Evolutionary conservation across 1,140 invertebrate genomes (phyloP).

Genomic region (Drosophila sproati): DNA sequence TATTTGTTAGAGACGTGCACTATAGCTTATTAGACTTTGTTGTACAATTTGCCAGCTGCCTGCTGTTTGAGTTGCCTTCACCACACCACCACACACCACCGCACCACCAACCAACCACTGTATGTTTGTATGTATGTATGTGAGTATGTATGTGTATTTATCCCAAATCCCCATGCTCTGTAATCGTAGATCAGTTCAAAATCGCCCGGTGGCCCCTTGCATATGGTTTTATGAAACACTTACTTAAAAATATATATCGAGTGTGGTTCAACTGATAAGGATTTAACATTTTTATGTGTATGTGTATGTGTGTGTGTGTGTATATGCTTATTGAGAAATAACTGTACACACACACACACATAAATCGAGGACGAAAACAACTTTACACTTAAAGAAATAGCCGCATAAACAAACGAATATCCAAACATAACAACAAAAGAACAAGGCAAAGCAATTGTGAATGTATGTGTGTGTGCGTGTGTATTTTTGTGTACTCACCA

Average conservation of each 20-base stretch:
- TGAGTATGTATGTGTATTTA: not conserved
- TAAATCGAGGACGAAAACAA: too few species aligned
- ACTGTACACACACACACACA: not conserved
- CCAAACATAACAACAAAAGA: not conserved
- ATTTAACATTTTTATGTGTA: too few species aligned
- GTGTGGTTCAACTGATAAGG: not conserved
- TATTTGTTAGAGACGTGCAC: conserved; percentile 70
- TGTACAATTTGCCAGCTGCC: conserved; percentile 37
- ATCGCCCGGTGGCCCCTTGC: too few species aligned
- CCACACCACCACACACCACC: conserved; percentile 1
- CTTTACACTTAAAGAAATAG: not conserved
- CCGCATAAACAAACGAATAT: not conserved
- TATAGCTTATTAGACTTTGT: conserved; percentile 58
- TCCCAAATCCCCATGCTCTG: conserved; percentile 3
- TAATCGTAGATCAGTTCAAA: not conserved
- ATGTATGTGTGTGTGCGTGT: conserved; percentile 1
- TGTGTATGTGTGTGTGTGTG: too few species aligned
- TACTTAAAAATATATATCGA: not conserved
- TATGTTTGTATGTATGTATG: conserved; percentile 3
- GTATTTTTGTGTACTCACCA: conserved; percentile 27
- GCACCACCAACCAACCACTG: conserved; percentile 38
- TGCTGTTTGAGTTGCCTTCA: conserved; percentile 3
- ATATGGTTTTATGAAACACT: not conserved
- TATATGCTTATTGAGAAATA: not conserved
- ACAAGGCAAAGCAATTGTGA: conserved; percentile 22